Conservation (phyloP, 2,113 vertebrate species). For the Xerus inauris region DNA sequence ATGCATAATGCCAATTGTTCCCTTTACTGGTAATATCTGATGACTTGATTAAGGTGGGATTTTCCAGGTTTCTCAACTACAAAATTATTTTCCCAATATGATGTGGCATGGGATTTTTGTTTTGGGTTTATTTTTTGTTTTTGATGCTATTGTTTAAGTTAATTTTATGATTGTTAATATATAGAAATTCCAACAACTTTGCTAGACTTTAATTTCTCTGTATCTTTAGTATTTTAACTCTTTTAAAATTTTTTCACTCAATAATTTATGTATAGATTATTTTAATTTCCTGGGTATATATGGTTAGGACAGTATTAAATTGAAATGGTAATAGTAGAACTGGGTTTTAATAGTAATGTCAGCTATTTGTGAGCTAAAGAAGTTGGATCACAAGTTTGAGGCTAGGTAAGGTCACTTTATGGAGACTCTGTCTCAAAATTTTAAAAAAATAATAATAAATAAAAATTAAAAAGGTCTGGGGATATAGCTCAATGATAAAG, state of each 20-base stretch:
- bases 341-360: too few relatives aligned
- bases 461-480: too few relatives aligned
- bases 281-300: neutral
- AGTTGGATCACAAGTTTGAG: too few relatives aligned
- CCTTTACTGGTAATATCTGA: neutral
- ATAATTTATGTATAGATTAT: slow-evolving; percentile 11
- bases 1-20: neutral
- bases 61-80: neutral
- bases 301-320: neutral
- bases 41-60: neutral
- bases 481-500: too few relatives aligned
- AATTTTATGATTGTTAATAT: neutral
- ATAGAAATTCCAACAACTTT: neutral
- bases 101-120: neutral
- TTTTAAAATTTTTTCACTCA: neutral
- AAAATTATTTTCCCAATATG: neutral
- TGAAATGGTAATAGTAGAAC: neutral
- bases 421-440: too few relatives aligned
- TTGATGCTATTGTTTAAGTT: neutral
- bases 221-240: neutral
- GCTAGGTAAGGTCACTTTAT: too few relatives aligned
- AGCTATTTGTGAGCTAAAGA: too few relatives aligned
- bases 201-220: neutral
- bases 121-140: neutral
- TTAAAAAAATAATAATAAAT: too few relatives aligned